Evolutionary conservation across 2,888 invertebrate genomes (phyloP).

Genomic region (Apodemia mormo): DNA sequence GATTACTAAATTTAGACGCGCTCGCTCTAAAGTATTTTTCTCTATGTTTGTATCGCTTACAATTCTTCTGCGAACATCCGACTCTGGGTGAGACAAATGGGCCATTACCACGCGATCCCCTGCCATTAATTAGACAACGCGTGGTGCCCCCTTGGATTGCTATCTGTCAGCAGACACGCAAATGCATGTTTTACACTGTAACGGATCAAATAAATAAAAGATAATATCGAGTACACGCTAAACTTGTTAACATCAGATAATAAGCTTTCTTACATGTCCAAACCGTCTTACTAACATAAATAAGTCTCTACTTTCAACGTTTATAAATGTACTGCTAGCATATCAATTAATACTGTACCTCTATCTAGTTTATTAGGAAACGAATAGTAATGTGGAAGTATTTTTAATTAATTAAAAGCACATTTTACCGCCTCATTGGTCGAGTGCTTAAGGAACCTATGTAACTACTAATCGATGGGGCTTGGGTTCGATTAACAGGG

Average conservation of each 20-base stretch:
- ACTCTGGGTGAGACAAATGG: constrained; percentile 69
- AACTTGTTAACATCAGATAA: constrained; percentile 24
- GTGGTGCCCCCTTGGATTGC: constrained; percentile 67
- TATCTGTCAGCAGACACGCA: constrained; percentile 74
- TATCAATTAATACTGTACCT: too few relatives aligned
- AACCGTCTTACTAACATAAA: constrained; percentile 12
- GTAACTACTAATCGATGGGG: too few relatives aligned
- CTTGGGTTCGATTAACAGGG: too few relatives aligned
- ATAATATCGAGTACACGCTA: constrained; percentile 26
- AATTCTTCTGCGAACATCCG: constrained; percentile 76
- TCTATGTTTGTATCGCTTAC: constrained; percentile 56
- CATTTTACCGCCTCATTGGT: too few relatives aligned
- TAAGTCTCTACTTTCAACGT: background rate
- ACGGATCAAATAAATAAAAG: constrained; percentile 36
- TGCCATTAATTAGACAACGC: constrained; percentile 69
- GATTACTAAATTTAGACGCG: background rate
- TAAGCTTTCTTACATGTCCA: constrained; percentile 6
- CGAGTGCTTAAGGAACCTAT: too few relatives aligned
- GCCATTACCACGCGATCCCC: constrained; percentile 67
- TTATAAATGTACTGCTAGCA: too few relatives aligned
- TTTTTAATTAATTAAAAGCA: too few relatives aligned
- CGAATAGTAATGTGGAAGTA: too few relatives aligned
- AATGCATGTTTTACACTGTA: constrained; percentile 51
- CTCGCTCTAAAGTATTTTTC: background rate
- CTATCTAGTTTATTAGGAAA: too few relatives aligned